Conservation (phyloP, 2,797 vertebrate genomes). For the Chaetodon trifasciatus region DNA sequence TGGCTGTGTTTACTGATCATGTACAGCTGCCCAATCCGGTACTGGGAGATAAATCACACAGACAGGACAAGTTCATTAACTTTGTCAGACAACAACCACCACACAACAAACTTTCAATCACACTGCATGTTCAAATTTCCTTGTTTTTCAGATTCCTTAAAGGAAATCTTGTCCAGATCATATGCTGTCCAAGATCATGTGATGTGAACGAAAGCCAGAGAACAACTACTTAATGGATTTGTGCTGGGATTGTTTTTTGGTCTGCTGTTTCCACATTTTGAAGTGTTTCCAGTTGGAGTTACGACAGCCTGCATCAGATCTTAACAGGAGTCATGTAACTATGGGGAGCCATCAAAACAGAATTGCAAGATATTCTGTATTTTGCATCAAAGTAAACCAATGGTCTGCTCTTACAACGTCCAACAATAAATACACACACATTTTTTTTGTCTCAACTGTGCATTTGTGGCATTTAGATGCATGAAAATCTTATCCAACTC, state of each 20-base stretch:
- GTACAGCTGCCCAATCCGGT: conserved; percentile 97
- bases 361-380: too few relatives aligned
- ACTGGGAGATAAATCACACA: conserved; percentile 80
- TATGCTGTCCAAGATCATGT: neutral
- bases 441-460: neutral
- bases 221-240: neutral
- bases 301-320: neutral
- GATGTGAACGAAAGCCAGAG: neutral
- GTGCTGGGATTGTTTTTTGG: too few relatives aligned
- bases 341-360: neutral
- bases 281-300: neutral
- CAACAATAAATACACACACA: neutral
- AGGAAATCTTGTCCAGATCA: neutral
- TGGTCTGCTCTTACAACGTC: neutral
- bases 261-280: neutral
- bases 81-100: neutral
- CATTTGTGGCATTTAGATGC: neutral
- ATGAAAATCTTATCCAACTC: neutral
- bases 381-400: neutral
- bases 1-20: conserved; percentile 99
- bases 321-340: neutral
- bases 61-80: conserved; percentile 2
- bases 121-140: neutral
- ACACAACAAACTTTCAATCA: neutral
- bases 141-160: neutral